Evolutionary conservation across 2,113 vertebrate genomes (phyloP).

Genomic region (Mystacornis crossleyi): DNA sequence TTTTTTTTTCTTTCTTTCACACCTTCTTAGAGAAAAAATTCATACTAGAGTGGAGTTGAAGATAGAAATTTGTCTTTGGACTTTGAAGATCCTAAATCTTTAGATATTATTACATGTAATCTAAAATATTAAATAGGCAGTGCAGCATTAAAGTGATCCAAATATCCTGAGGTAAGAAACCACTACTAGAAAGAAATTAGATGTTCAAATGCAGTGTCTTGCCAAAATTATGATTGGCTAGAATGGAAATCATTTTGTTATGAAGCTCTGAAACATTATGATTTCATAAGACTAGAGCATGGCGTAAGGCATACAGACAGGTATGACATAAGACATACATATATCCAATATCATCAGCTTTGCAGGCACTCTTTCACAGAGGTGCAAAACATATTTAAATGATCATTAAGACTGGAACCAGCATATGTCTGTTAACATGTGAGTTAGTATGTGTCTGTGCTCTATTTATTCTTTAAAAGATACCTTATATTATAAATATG

Average conservation of each 20-base stretch:
- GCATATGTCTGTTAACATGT: not conserved
- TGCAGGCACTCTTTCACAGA: not conserved
- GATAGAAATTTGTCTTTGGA: not conserved
- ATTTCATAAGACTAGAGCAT: not conserved
- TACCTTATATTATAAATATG: not conserved
- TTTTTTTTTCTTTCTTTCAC: not conserved
- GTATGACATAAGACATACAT: not conserved
- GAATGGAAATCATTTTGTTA: not conserved
- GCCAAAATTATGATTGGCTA: not conserved
- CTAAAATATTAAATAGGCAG: not conserved
- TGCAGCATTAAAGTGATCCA: not conserved
- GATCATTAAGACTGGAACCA: not conserved
- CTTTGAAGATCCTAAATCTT: not conserved
- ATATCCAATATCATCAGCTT: not conserved
- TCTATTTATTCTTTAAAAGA: not conserved
- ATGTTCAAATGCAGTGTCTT: not conserved
- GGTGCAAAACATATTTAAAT: not conserved
- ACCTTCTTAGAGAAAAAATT: not conserved
- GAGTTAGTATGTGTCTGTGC: not conserved
- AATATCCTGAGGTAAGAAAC: not conserved
- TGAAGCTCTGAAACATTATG: not conserved
- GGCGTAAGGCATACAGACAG: not conserved
- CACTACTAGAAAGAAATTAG: not conserved
- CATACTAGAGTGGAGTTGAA: not conserved
- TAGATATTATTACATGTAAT: not conserved